Conservation (phyloP, 2,797 vertebrate species). For the Enteromius mattozi region DNA sequence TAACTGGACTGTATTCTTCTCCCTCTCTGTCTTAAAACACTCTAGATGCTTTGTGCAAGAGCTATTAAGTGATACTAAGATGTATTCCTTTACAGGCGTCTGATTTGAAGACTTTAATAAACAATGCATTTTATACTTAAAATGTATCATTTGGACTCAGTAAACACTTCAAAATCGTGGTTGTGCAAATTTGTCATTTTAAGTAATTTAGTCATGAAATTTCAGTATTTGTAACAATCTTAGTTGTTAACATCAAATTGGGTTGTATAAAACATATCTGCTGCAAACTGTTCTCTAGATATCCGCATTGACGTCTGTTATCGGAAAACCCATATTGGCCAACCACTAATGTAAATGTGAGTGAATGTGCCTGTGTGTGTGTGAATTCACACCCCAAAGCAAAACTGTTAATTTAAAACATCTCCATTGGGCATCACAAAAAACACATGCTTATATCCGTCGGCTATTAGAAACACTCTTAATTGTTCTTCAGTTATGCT, state of each 20-base stretch:
- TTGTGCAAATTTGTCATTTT: not conserved
- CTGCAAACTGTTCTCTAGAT: not conserved
- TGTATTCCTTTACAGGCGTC: not conserved
- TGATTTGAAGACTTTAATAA: not conserved
- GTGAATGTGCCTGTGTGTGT: not conserved
- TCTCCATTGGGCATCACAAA: slow-evolving; percentile 62
- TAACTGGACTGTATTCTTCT: slow-evolving; percentile 22
- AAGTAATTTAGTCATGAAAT: not conserved
- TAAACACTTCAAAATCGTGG: no score
- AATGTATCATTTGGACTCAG: not conserved
- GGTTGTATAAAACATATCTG: not conserved
- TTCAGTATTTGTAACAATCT: not conserved
- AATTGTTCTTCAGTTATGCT: not conserved
- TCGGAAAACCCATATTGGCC: slow-evolving; percentile 3
- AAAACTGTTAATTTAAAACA: not conserved
- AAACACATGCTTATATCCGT: slow-evolving; percentile 20
- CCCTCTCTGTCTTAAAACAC: slow-evolving; percentile 8
- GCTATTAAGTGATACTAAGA: slow-evolving; percentile 1
- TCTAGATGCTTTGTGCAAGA: not conserved
- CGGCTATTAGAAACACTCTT: slow-evolving; percentile 33
- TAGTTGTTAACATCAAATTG: not conserved
- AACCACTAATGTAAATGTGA: slow-evolving; percentile 1
- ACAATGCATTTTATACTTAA: not conserved
- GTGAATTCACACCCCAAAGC: slow-evolving; percentile 8
- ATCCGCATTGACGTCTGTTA: not conserved